Evolutionary conservation across 2,888 invertebrate genomes (phyloP).

Genomic region (Chrysolina haemoptera): DNA sequence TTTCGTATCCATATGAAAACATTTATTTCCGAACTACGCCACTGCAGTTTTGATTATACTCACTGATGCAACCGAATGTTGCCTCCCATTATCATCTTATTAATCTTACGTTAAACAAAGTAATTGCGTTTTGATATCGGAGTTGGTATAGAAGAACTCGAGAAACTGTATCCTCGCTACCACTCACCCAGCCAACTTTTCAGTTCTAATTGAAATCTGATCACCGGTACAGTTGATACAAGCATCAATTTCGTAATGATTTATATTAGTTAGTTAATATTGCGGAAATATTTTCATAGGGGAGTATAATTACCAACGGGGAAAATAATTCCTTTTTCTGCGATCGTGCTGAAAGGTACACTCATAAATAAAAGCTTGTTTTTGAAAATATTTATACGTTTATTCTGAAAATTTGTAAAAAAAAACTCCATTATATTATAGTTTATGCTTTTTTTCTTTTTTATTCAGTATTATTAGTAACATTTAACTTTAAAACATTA

Average conservation of each 20-base stretch:
- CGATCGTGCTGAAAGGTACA: no score
- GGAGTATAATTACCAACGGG: neutral
- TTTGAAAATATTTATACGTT: no score
- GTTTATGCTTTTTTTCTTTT: no score
- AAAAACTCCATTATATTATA: no score
- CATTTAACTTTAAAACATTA: no score
- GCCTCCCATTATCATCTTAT: slow-evolving; percentile 52
- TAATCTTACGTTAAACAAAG: slow-evolving; percentile 53
- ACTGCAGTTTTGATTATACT: slow-evolving; percentile 36
- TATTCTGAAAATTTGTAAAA: no score
- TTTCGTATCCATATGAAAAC: neutral
- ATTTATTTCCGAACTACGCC: slow-evolving; percentile 18
- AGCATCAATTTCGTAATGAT: slow-evolving; percentile 12
- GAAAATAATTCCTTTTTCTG: no score
- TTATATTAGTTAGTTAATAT: slow-evolving; percentile 13
- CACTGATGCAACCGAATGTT: slow-evolving; percentile 54
- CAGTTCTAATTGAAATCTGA: slow-evolving; percentile 37
- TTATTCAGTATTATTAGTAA: no score
- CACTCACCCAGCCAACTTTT: slow-evolving; percentile 20
- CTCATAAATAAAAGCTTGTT: no score
- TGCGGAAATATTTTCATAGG: neutral
- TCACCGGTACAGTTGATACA: slow-evolving; percentile 26
- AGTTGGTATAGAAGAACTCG: slow-evolving; percentile 31
- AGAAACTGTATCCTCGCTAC: slow-evolving; percentile 35
- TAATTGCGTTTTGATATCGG: slow-evolving; percentile 48